Evolutionary conservation across 2,797 vertebrate genomes (phyloP), one percentile per base, ranked within the genome.

Genomic region (Carcharodon carcharias): DNA sequence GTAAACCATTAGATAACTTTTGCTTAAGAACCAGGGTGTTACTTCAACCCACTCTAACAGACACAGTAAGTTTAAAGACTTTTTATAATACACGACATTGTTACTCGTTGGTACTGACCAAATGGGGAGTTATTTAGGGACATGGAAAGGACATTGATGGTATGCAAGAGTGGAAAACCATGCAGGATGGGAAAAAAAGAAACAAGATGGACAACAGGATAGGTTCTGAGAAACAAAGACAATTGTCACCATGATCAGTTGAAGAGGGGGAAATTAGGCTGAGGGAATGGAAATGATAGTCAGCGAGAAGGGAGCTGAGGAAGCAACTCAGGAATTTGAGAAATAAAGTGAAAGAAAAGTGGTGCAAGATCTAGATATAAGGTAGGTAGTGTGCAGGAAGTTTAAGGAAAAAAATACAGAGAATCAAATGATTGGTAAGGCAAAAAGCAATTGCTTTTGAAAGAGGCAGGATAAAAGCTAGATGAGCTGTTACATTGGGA

Each of bases 81-180:
- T 89, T 88, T 88, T 16, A 18, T 11, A 61, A n/a, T 18, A 35
- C 4, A 4, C 31, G 54, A 89, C 14, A 0, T 91, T 89, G 54
- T 89, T 31, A 31, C 87, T 89, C 87, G 89, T 28, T 91, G 56
- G 56, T 28, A 61, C 87, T 88, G 87, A 88, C 88, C 88, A 61
- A 3, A 89, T 89, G 56, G 56, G 56, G 50, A 91, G 88, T 91
- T 91, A 35, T 28, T 61, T 61, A 28, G 12, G 56, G 54, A 89
- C 58, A 58, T 58, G 12, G 88, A 91, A 89, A 35, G 11, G 61
- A 61, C 28, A 91, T 35, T 61, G 54, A 35, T 35, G 11, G 50
- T 54, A 54, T 35, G 54, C 58, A 28, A 61, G 56, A 35, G 88
- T 91, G 56, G 58, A 91, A n/a, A 40, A 58, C 5, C 88, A 91